Percentiles rank a stretch among this genome's conserved stretches.
phyloP scores from a whole-genome alignment of 1,140 invertebrate species.

The Elymnias hypermnestra region DNA sequence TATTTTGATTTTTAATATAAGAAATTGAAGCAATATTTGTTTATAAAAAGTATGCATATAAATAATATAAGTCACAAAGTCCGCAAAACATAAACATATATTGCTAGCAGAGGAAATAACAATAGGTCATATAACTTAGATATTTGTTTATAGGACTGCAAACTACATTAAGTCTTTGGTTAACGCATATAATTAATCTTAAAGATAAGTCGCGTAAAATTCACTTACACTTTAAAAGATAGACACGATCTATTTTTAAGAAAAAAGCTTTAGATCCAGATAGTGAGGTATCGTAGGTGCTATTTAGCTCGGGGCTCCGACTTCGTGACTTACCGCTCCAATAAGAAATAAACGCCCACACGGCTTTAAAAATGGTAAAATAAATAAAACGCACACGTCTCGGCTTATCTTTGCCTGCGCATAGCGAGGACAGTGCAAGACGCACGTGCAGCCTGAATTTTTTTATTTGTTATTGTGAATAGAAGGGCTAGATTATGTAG shows the following conservation, averaged over 20 bases:
- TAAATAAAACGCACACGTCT: conserved; percentile 73
- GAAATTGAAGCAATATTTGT: too few species aligned
- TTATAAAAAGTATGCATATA: too few species aligned
- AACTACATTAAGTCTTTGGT: conserved; percentile 16
- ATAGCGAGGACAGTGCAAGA: conserved; percentile 51
- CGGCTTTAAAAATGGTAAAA: conserved; percentile 72
- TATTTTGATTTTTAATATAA: too few species aligned
- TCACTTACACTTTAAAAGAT: conserved; percentile 26
- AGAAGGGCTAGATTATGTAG: conserved; percentile 24
- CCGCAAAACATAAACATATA: too few species aligned
- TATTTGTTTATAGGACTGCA: too few species aligned
- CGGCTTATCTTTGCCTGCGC: conserved; percentile 60
- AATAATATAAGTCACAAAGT: too few species aligned
- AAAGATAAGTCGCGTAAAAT: conserved; percentile 20
- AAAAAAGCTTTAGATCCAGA: conserved; percentile 38
- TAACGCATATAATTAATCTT: conserved; percentile 17
- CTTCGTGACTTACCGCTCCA: conserved; percentile 71
- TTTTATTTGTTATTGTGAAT: conserved; percentile 19
- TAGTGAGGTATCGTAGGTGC: conserved; percentile 51
- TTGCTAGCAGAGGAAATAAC: too few species aligned
- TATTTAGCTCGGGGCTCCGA: conserved; percentile 67
- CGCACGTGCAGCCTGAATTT: conserved; percentile 29
- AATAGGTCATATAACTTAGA: too few species aligned
- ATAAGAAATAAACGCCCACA: conserved; percentile 55
- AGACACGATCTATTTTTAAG: conserved; percentile 33